Evolutionary conservation across 2,113 vertebrate species (phyloP), one percentile per base, ranked within the genome.

Genomic region (Gymnorhina tibicen): DNA sequence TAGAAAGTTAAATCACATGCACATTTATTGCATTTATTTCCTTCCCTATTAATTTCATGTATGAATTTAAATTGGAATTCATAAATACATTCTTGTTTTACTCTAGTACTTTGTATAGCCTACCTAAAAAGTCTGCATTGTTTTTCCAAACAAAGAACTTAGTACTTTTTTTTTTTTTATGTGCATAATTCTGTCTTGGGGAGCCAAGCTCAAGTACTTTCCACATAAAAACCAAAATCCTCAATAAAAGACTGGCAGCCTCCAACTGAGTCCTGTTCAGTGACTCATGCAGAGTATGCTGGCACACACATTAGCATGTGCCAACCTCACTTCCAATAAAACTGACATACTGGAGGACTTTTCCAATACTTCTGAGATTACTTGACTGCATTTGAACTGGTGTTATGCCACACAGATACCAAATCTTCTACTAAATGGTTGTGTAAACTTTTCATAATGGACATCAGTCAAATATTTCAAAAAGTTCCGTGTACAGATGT

Each of bases 261-360:
- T 75, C 8, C 53, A n/a, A 32, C 39, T 67, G 13, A 47, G 21
- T 35, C 16, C 37, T 16, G 21, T 33, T 67, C 67, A 56, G 20
- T 28, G 41, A n/a, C 23, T 87, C 30, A 24, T n/a, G 37, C 13
- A 59, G 49, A 44, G 3, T 70, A 44, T 0, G 0, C 15, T 67
- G 35, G 7, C 32, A 69, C 12, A 74, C 12, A 46, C 10, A 13
- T 9, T 35, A 30, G 16, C 20, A 7, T 32, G 10, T 47, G 37
- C 79, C 60, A 67, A 35, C 32, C 11, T 79, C 17, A 24, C 5
- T 59, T 50, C 22, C 23, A 39, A 33, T 55, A 63, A 87, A 85
- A 78, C 9, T 82, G 78, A 39, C 67, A 30, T 23, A 44, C 46
- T 58, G 5, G 24, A 66, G 27, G 16, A 46, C 19, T 70, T 20